Percentiles rank a stretch among this genome's conserved stretches.
Evolutionary conservation across 2,888 invertebrate genomes (phyloP).

Genomic region (Beris morrisii): DNA sequence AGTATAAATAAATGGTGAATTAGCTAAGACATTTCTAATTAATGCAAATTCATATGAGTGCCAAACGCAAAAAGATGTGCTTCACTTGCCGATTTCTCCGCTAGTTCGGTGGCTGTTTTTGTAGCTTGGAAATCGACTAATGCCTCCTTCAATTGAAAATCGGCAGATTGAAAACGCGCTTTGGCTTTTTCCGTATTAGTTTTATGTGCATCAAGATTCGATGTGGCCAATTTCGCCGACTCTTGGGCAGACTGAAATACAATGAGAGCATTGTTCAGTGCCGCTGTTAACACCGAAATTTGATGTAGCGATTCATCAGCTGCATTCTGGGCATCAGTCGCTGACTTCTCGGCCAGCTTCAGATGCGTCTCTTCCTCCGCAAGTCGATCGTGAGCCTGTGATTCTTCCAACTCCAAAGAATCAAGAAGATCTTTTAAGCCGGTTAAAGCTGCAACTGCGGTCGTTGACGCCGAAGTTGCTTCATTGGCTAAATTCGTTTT

Average conservation of each 20-base stretch:
- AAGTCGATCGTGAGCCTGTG: not conserved
- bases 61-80: constrained; percentile 66
- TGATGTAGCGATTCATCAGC: constrained; percentile 71
- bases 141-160: constrained; percentile 67
- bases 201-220: constrained; percentile 71
- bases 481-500: no score
- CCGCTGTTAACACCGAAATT: constrained; percentile 67
- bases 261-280: constrained; percentile 70
- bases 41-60: no score
- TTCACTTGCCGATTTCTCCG: constrained; percentile 64
- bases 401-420: constrained; percentile 11
- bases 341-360: constrained; percentile 69
- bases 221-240: constrained; percentile 70
- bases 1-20: no score
- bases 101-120: constrained; percentile 68
- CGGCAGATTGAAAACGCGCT: constrained; percentile 64
- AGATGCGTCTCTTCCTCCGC: constrained; percentile 68
- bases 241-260: constrained; percentile 67
- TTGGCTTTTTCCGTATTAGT: constrained; percentile 74
- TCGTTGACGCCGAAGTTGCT: not conserved
- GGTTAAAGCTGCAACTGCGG: not conserved
- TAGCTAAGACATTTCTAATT: no score
- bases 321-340: constrained; percentile 65
- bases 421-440: not conserved
- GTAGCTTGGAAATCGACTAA: constrained; percentile 72